Evolutionary conservation across 2,797 vertebrate genomes (phyloP).

Genomic region (Cyprinodon diabolis): DNA sequence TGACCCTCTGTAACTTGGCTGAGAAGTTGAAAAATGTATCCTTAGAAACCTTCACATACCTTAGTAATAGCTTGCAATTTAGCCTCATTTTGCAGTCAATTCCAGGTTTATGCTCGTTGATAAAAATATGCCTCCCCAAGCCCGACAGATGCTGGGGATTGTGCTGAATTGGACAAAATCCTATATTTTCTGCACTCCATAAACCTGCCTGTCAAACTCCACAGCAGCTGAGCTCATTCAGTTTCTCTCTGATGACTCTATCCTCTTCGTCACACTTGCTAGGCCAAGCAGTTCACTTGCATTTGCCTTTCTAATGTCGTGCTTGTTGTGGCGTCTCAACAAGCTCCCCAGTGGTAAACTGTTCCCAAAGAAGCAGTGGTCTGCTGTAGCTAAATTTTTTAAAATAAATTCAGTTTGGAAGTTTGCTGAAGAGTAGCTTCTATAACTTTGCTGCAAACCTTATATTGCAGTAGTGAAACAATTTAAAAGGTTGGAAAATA

Average conservation of each 20-base stretch:
- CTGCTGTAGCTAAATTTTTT: background rate
- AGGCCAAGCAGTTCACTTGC: constrained; percentile 15
- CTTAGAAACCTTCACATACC: background rate
- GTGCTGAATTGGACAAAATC: constrained; percentile 24
- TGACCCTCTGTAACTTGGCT: background rate
- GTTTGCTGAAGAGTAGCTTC: background rate
- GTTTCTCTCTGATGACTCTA: constrained; percentile 14
- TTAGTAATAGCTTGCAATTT: background rate
- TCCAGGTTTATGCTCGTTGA: background rate
- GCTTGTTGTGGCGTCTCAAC: constrained; percentile 16
- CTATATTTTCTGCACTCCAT: constrained; percentile 16
- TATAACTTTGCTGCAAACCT: background rate
- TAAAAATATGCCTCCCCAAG: constrained; percentile 6
- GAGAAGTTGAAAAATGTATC: background rate
- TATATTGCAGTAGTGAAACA: background rate
- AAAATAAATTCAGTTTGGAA: background rate
- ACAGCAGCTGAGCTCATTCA: constrained; percentile 22
- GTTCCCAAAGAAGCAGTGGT: background rate
- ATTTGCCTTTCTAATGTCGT: constrained; percentile 13
- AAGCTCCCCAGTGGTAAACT: constrained; percentile 10
- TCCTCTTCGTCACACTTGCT: constrained; percentile 31
- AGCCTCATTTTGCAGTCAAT: constrained; percentile 6
- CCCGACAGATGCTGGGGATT: constrained; percentile 24
- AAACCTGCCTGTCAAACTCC: constrained; percentile 15
- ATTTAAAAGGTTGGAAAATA: background rate